Conservation (phyloP, 2,113 vertebrate genomes). For the Nymphicus hollandicus region DNA sequence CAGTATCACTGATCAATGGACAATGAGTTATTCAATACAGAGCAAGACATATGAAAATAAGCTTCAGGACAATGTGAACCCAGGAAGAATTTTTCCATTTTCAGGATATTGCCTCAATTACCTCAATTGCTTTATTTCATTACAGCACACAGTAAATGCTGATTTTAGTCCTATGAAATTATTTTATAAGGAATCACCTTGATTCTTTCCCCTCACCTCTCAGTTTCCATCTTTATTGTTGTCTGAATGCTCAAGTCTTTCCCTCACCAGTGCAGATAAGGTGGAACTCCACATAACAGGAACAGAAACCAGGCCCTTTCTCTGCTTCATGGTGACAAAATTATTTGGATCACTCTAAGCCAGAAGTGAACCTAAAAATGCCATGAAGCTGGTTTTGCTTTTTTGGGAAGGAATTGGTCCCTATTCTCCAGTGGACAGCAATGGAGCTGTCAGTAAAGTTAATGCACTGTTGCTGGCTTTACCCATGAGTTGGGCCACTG, state of each 20-base stretch:
- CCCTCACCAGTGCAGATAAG: neutral
- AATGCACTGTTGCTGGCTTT: neutral
- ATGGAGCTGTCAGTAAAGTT: neutral
- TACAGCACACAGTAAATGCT: neutral
- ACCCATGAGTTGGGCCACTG: no score
- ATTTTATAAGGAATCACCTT: neutral
- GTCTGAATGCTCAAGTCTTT: neutral
- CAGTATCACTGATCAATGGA: neutral
- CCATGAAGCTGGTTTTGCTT: neutral
- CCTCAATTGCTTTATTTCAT: neutral
- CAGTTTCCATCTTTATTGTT: neutral
- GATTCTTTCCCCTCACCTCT: rapidly evolving
- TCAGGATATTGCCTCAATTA: neutral
- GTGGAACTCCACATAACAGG: neutral
- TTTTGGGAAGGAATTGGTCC: neutral
- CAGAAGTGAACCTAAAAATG: neutral
- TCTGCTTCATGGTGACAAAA: neutral
- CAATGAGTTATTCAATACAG: neutral
- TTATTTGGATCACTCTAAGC: neutral
- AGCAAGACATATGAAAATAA: neutral
- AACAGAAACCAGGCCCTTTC: neutral
- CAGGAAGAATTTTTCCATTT: neutral
- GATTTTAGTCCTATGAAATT: neutral
- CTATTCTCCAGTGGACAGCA: neutral
- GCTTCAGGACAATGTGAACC: neutral